Conservation (phyloP, 2,113 vertebrate species). For the Ondatra zibethicus region DNA sequence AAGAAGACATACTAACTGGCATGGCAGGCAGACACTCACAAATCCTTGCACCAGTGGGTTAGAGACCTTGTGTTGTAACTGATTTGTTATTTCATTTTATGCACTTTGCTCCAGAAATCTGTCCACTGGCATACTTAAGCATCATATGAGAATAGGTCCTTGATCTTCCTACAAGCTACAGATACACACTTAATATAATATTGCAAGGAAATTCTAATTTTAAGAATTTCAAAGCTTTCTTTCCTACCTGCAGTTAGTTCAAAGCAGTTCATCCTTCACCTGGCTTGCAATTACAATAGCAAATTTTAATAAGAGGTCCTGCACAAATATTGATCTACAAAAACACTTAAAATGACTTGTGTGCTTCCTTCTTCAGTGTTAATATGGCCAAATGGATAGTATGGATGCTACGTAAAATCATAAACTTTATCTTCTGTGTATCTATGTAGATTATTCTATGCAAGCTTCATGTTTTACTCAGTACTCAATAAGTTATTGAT, state of each 20-base stretch:
- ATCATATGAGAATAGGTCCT: not conserved
- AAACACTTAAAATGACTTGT: not conserved
- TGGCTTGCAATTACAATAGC: not conserved
- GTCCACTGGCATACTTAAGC: not conserved
- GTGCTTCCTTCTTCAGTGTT: not conserved
- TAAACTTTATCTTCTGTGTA: constrained; percentile 1
- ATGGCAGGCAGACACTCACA: not conserved
- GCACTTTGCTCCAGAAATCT: not conserved
- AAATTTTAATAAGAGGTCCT: not conserved
- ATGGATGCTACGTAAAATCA: not conserved
- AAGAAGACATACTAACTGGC: not conserved
- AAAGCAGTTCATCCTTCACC: not conserved
- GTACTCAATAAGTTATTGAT: not conserved
- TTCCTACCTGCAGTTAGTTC: not conserved
- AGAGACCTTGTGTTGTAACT: not conserved
- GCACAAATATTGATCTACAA: constrained; percentile 13
- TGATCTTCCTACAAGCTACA: not conserved
- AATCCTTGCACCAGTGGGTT: not conserved
- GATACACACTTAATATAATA: not conserved
- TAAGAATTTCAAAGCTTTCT: not conserved
- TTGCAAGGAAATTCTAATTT: not conserved
- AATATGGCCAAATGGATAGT: not conserved
- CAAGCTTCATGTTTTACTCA: not conserved
- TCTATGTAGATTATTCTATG: not conserved
- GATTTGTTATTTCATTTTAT: not conserved